Evolutionary conservation across 2,113 vertebrate species (phyloP).

Genomic region (Ceyx cyanopectus): DNA sequence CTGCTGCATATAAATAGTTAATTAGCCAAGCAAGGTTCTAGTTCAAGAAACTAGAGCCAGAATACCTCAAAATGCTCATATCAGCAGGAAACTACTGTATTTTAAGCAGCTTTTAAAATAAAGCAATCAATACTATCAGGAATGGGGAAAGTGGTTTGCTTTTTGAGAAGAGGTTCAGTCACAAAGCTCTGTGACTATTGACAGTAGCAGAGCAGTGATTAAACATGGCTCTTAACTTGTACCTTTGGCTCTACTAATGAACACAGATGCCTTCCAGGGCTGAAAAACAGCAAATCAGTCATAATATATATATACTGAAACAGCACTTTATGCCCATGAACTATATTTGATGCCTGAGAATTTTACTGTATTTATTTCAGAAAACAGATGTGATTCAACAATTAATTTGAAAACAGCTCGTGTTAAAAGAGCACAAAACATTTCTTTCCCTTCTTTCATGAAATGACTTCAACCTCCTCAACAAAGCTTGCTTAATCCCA

Average conservation of each 20-base stretch:
- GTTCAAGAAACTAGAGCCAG: neutral
- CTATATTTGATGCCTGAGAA: neutral
- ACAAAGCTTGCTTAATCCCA: neutral
- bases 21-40: neutral
- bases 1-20: neutral
- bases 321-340: neutral
- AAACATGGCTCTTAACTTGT: neutral
- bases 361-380: neutral
- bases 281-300: neutral
- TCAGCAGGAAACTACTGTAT: conserved; percentile 50
- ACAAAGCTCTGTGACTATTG: neutral
- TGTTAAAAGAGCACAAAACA: neutral
- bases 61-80: conserved; percentile 28
- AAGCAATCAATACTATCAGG: conserved; percentile 58
- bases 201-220: neutral
- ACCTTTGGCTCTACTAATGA: neutral
- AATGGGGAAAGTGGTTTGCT: conserved; percentile 1
- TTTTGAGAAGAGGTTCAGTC: neutral
- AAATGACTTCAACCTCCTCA: neutral
- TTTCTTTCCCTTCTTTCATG: neutral
- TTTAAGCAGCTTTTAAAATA: conserved; percentile 57
- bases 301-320: neutral
- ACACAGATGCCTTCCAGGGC: neutral
- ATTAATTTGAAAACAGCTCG: neutral
- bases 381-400: neutral